Conservation (phyloP, 2,113 vertebrate genomes). For the Corythaixoides concolor region DNA sequence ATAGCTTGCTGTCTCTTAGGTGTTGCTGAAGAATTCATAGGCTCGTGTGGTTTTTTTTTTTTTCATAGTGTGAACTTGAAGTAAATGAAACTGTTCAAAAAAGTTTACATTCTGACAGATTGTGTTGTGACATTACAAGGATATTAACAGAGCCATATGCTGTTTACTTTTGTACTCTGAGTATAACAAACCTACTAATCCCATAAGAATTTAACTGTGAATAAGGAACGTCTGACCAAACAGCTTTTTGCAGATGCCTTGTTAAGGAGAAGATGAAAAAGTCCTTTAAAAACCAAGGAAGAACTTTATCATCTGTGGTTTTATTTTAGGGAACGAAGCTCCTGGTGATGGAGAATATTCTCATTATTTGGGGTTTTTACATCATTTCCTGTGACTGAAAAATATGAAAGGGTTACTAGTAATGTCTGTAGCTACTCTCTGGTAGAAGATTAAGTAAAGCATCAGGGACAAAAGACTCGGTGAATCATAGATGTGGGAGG, state of each 20-base stretch:
- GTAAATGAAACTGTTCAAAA: neutral
- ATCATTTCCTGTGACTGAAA: neutral
- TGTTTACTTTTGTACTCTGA: constrained; percentile 35
- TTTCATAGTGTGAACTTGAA: neutral
- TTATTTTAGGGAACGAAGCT: neutral
- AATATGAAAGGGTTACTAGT: neutral
- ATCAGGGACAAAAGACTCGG: neutral
- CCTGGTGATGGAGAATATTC: neutral
- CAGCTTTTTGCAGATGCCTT: neutral
- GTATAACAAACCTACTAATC: constrained; percentile 29
- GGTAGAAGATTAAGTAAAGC: neutral
- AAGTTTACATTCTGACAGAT: constrained; percentile 36
- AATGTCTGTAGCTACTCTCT: neutral
- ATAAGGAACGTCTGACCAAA: constrained; percentile 4
- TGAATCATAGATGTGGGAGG: constrained; percentile 2
- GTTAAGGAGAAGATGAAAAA: neutral
- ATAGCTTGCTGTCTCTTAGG: neutral
- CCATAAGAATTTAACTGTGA: constrained; percentile 15
- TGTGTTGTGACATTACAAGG: neutral
- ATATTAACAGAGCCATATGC: constrained; percentile 43
- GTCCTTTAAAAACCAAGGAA: neutral
- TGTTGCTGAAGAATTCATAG: neutral
- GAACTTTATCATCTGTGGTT: neutral
- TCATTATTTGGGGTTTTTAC: neutral
- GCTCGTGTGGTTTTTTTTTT: neutral